Percentiles rank a stretch among this genome's conserved stretches.
phyloP scores from a whole-genome alignment of 2,113 vertebrate species.

The Engraulis encrasicolus region DNA sequence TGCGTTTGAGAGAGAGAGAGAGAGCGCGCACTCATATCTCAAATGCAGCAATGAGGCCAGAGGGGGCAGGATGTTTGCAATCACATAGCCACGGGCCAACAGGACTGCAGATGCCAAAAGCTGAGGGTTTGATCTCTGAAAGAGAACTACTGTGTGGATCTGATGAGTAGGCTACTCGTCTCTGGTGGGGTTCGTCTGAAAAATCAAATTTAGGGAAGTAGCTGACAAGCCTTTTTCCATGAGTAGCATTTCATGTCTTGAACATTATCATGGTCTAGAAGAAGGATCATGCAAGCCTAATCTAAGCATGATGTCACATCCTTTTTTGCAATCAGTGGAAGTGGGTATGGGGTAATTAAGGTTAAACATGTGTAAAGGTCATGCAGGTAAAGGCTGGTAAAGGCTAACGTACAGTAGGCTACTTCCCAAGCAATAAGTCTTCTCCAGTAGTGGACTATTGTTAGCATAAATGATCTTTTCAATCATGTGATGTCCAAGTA shows the following conservation, averaged over 20 bases:
- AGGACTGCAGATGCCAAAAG: background rate
- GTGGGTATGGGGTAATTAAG: no score
- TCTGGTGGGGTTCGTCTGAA: background rate
- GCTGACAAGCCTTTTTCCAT: background rate
- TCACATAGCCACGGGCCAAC: background rate
- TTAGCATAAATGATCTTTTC: no score
- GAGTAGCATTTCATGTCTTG: no score
- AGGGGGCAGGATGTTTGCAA: constrained; percentile 3
- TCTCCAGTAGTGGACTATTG: no score
- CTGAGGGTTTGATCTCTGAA: background rate
- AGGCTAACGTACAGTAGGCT: no score
- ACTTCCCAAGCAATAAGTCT: no score
- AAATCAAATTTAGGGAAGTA: background rate
- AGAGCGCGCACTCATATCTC: background rate
- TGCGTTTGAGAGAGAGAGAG: no score
- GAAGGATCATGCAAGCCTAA: background rate
- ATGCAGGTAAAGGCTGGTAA: background rate
- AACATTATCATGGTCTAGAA: background rate
- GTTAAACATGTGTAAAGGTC: background rate
- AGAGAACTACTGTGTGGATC: background rate
- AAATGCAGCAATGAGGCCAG: background rate
- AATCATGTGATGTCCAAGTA: no score
- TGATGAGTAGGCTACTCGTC: background rate
- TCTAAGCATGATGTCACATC: constrained; percentile 4
- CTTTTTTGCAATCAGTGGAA: background rate